A percentile compares a stretch with the other conserved stretches of the same genome.
These are phyloP conservation scores for Coluber constrictor DNA, from an alignment of 2,797 vertebrate genomes.

Conservation along the genomic window DNA sequence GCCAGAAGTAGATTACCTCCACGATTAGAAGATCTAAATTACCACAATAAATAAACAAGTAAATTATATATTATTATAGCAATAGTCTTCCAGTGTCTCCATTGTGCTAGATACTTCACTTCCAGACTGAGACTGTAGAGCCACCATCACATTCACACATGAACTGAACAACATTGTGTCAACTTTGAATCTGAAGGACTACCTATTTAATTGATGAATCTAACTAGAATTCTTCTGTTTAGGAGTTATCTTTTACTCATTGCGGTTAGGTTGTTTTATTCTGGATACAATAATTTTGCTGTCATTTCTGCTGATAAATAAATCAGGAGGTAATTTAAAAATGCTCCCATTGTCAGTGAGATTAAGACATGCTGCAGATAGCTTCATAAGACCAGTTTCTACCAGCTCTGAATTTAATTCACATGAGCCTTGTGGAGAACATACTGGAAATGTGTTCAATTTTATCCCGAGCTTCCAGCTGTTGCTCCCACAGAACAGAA, in stretches of 20 bases:
- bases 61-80: not conserved
- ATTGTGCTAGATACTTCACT: not conserved
- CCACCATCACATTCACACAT: not conserved
- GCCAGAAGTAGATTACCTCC: not conserved
- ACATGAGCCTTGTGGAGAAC: not conserved
- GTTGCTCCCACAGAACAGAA: not conserved
- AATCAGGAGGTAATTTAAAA: not conserved
- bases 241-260: not conserved
- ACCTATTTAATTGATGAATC: not conserved
- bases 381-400: not conserved
- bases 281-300: not conserved
- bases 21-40: not conserved
- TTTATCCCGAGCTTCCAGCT: not conserved
- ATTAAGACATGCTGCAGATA: not conserved
- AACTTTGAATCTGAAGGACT: not conserved
- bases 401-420: not conserved
- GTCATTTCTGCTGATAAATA: not conserved
- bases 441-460: not conserved
- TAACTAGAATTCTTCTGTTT: not conserved
- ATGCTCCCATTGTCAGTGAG: not conserved
- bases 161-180: not conserved
- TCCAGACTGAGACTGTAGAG: not conserved
- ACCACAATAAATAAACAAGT: not conserved
- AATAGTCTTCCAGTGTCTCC: not conserved
- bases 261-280: not conserved